phyloP scores from a whole-genome alignment of 1,140 invertebrate genomes.

The Lasioglossum albipes region DNA sequence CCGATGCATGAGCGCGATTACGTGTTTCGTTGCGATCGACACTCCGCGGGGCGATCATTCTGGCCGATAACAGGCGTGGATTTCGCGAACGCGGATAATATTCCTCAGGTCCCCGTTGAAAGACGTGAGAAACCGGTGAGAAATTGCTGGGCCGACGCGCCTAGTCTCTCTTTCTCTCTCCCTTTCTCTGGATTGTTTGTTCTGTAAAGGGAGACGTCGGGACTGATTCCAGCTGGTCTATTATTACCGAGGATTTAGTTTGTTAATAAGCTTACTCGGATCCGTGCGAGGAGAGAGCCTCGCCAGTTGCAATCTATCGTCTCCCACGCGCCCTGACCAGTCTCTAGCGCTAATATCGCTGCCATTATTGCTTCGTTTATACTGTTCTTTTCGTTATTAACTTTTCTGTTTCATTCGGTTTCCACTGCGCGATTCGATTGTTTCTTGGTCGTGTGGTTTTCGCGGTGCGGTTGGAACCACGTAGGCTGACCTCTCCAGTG shows the following conservation, averaged over 20 bases:
- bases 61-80: background rate
- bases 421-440: too few relatives aligned
- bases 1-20: constrained; percentile 9
- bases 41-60: background rate
- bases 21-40: constrained; percentile 23
- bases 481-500: too few relatives aligned
- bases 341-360: too few relatives aligned
- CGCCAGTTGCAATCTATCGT: too few relatives aligned
- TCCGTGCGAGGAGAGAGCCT: background rate
- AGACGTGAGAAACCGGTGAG: constrained; percentile 5
- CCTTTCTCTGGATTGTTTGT: background rate
- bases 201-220: background rate
- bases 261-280: background rate
- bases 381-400: too few relatives aligned
- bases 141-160: background rate
- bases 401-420: too few relatives aligned
- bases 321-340: too few relatives aligned
- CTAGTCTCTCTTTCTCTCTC: too few relatives aligned
- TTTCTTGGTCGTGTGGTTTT: too few relatives aligned
- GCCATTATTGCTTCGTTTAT: too few relatives aligned
- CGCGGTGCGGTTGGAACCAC: too few relatives aligned
- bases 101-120: background rate
- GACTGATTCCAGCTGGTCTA: background rate
- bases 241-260: background rate
- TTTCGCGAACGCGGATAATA: constrained; percentile 10